A percentile compares a stretch with the other conserved stretches of the same genome.
Conservation (phyloP, 1,140 invertebrate genomes). For the Andricus grossulariae region DNA sequence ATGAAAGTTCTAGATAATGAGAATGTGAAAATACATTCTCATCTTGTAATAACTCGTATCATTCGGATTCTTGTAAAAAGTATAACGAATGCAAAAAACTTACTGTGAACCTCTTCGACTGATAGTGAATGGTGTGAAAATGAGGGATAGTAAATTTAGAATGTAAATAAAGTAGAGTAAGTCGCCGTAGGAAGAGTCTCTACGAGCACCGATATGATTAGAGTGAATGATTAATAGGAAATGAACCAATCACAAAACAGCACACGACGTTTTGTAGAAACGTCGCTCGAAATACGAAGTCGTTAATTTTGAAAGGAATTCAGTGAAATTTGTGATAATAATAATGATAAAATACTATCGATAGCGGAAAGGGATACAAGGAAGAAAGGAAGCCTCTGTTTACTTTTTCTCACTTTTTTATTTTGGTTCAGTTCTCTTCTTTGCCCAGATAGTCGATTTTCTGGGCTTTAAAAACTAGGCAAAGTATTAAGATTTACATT, state of each 20-base stretch:
- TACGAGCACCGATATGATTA: conserved; percentile 5
- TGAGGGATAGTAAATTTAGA: conserved; percentile 20
- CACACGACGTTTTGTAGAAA: background rate
- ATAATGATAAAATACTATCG: conserved; percentile 17
- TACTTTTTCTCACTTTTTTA: conserved; percentile 1
- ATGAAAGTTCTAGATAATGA: background rate
- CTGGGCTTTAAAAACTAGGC: conserved; percentile 17
- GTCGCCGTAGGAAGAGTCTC: conserved; percentile 2
- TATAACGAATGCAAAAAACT: background rate
- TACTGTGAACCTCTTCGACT: conserved; percentile 22
- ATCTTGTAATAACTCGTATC: background rate
- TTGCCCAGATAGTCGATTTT: conserved; percentile 3
- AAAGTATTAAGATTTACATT: conserved; percentile 30
- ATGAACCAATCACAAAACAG: conserved; percentile 7
- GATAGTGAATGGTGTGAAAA: conserved; percentile 18
- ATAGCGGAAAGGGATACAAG: background rate
- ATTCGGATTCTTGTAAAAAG: background rate
- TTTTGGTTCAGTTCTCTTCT: conserved; percentile 15
- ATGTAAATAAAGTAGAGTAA: conserved; percentile 19
- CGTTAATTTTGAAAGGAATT: conserved; percentile 8
- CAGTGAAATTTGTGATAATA: conserved; percentile 10
- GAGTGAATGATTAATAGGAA: conserved; percentile 29
- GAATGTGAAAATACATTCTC: background rate
- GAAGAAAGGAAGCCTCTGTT: background rate
- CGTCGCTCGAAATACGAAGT: background rate